Conservation (phyloP, 1,140 invertebrate species). For the Aphelinus certus region DNA sequence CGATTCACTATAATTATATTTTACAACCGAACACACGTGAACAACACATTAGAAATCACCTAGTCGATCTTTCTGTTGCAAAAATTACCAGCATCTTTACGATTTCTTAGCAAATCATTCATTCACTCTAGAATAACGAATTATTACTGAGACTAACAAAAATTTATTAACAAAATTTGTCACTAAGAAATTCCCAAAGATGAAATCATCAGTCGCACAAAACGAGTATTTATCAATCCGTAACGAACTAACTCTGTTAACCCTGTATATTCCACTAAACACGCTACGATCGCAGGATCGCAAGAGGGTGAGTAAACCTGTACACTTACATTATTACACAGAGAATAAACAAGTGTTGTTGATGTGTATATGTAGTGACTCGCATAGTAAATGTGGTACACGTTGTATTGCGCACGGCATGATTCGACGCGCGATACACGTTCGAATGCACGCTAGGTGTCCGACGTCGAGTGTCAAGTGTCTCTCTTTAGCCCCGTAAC, state of each 20-base stretch:
- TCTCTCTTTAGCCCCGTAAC: neutral
- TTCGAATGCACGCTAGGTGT: conserved; percentile 44
- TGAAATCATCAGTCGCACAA: conserved; percentile 15
- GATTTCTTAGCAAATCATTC: conserved; percentile 6
- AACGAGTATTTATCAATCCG: conserved; percentile 20
- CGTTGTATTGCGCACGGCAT: conserved; percentile 38
- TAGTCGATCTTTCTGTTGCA: neutral
- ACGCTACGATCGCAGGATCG: conserved; percentile 68
- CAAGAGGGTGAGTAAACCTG: conserved; percentile 61
- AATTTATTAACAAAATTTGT: neutral
- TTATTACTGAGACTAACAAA: neutral
- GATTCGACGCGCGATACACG: conserved; percentile 35
- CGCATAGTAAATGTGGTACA: conserved; percentile 2
- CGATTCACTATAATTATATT: no score
- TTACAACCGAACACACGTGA: no score
- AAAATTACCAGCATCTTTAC: conserved; percentile 2
- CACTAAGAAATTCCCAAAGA: conserved; percentile 26
- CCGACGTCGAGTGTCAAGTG: neutral
- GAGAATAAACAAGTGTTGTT: no score
- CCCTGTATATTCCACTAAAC: conserved; percentile 62
- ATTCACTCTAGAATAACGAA: neutral
- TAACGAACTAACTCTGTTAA: conserved; percentile 50
- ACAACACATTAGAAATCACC: conserved; percentile 18
- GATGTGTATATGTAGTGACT: neutral
- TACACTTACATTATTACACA: conserved; percentile 15